Percentiles rank a stretch among this genome's conserved stretches.
Conservation (phyloP, 2,113 vertebrate genomes). For the Boleophthalmus pectinirostris region DNA sequence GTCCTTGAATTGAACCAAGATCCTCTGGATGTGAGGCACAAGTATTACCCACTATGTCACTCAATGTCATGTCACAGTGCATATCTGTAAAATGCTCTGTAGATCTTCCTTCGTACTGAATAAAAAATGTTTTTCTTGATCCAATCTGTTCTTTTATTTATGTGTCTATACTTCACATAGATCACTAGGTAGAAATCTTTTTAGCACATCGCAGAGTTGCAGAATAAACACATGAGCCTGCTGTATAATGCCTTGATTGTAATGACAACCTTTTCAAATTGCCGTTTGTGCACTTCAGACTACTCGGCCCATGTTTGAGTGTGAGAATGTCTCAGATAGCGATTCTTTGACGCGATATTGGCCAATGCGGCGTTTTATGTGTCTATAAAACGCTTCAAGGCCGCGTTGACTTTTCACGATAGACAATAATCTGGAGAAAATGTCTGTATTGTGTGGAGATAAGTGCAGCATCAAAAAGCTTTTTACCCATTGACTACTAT, state of each 20-base stretch:
- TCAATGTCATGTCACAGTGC: too few species aligned
- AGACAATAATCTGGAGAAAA: slow-evolving; percentile 40
- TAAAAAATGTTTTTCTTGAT: neutral
- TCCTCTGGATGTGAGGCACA: too few species aligned
- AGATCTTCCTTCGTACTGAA: neutral
- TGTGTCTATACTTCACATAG: neutral
- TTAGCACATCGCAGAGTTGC: neutral
- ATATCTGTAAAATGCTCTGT: too few species aligned
- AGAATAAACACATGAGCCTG: neutral
- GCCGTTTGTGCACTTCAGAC: slow-evolving; percentile 23
- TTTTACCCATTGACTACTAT: slow-evolving; percentile 46
- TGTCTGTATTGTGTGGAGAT: slow-evolving; percentile 41
- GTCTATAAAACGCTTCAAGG: slow-evolving; percentile 68
- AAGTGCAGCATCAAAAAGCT: slow-evolving; percentile 48
- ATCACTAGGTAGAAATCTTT: neutral
- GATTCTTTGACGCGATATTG: slow-evolving; percentile 65
- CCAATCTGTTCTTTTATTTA: neutral
- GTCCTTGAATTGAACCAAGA: too few species aligned
- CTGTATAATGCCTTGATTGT: slow-evolving; percentile 8
- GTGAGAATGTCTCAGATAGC: slow-evolving; percentile 29
- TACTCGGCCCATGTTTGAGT: slow-evolving; percentile 20
- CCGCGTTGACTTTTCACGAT: slow-evolving; percentile 51
- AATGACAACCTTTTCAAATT: slow-evolving; percentile 22
- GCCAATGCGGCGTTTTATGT: slow-evolving; percentile 65
- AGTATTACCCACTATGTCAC: too few species aligned